A percentile compares a stretch with the other conserved stretches of the same genome.
These are phyloP conservation scores for Epinotia brunnichana DNA, from an alignment of 2,888 invertebrate genomes.

Conservation along the genomic window DNA sequence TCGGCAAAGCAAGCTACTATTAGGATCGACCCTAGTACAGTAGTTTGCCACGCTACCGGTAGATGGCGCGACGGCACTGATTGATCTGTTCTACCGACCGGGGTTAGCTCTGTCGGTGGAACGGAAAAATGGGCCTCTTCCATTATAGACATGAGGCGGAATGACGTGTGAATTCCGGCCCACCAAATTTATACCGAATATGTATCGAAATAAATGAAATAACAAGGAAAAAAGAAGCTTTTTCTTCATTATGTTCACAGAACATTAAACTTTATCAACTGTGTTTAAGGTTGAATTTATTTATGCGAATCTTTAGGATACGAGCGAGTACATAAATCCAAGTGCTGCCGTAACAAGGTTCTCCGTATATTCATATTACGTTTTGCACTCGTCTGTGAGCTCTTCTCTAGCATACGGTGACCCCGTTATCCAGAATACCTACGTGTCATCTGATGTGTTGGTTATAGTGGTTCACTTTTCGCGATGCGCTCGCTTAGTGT, in stretches of 20 bases:
- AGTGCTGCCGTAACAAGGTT: constrained; percentile 12
- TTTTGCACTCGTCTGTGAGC: background rate
- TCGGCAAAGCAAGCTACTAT: too few species aligned
- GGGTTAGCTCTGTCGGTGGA: too few species aligned
- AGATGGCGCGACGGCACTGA: too few species aligned
- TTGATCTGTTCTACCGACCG: too few species aligned
- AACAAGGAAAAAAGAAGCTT: too few species aligned
- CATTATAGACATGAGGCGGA: too few species aligned
- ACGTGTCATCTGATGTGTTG: background rate
- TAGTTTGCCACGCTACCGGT: too few species aligned
- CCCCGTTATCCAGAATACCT: background rate
- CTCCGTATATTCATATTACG: background rate
- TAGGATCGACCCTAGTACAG: too few species aligned
- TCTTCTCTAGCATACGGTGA: background rate
- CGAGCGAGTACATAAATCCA: background rate
- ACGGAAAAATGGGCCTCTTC: too few species aligned
- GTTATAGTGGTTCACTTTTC: background rate
- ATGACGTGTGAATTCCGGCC: too few species aligned
- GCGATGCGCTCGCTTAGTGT: background rate
- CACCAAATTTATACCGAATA: too few species aligned
- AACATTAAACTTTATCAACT: background rate
- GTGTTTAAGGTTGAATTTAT: background rate
- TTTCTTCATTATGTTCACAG: background rate
- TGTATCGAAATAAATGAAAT: too few species aligned
- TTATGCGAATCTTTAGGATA: background rate